phyloP scores from a whole-genome alignment of 2,888 invertebrate genomes.

The Brachynemurus nebulosus region DNA sequence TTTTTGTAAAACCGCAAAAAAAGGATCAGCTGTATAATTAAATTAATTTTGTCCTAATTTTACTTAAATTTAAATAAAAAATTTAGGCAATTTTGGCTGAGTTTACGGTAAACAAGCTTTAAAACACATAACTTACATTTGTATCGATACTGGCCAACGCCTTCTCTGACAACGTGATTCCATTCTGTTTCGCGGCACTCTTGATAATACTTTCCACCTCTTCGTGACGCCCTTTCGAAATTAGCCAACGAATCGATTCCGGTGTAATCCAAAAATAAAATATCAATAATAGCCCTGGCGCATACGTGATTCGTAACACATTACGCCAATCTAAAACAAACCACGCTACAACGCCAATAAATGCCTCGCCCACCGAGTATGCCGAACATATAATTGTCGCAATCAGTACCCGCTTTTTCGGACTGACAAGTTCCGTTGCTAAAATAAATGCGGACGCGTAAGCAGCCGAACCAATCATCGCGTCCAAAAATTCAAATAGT shows the following conservation, averaged over 20 bases:
- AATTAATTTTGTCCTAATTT: no score
- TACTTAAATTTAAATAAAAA: no score
- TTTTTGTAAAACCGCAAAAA: no score
- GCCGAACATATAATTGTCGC: constrained; percentile 57
- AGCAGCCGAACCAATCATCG: constrained; percentile 51
- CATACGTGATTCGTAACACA: constrained; percentile 47
- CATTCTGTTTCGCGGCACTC: constrained; percentile 51
- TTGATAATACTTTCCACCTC: constrained; percentile 43
- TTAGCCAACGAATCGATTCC: constrained; percentile 64
- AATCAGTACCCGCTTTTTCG: constrained; percentile 53
- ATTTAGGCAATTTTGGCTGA: no score
- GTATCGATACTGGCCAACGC: constrained; percentile 30
- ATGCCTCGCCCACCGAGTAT: constrained; percentile 54
- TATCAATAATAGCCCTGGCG: constrained; percentile 53
- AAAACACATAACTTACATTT: constrained; percentile 2
- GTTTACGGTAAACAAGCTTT: no score
- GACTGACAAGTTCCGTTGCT: constrained; percentile 66
- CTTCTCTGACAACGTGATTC: constrained; percentile 39
- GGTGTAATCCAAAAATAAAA: constrained; percentile 52
- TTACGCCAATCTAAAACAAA: constrained; percentile 51
- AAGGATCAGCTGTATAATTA: no score
- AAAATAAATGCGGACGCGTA: constrained; percentile 60
- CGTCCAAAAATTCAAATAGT: constrained; percentile 55
- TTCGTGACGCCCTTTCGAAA: constrained; percentile 43
- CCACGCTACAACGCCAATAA: constrained; percentile 53